phyloP scores from a whole-genome alignment of 2,888 invertebrate genomes.

The Agelastica alni region DNA sequence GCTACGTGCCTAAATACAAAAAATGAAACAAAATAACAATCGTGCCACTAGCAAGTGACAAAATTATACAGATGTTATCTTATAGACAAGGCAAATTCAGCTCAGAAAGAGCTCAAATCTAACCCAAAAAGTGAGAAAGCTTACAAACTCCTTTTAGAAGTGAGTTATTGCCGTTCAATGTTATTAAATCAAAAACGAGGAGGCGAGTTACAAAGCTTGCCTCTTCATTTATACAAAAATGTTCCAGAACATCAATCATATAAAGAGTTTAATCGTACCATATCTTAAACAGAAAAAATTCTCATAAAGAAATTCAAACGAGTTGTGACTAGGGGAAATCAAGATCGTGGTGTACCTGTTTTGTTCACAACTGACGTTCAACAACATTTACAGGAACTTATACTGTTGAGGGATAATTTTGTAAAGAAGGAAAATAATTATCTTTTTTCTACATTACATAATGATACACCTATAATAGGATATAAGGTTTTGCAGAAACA shows the following conservation, averaged over 20 bases:
- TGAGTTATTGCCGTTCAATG: conserved; percentile 35
- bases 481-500: too few relatives aligned
- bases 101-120: too few relatives aligned
- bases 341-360: conserved; percentile 34
- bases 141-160: conserved; percentile 34
- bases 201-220: conserved; percentile 38
- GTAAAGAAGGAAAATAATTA: conserved; percentile 21
- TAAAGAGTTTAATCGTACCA: conserved; percentile 35
- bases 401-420: conserved; percentile 27
- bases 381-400: conserved; percentile 24
- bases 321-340: conserved; percentile 36
- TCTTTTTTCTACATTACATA: conserved; percentile 12
- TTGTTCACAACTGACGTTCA: conserved; percentile 34
- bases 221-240: conserved; percentile 27
- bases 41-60: too few relatives aligned
- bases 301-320: conserved; percentile 30
- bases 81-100: too few relatives aligned
- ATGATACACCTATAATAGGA: conserved; percentile 15
- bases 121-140: too few relatives aligned
- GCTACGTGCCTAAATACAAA: too few relatives aligned
- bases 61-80: too few relatives aligned
- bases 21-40: too few relatives aligned
- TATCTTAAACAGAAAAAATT: conserved; percentile 30
- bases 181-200: conserved; percentile 36
- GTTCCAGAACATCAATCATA: conserved; percentile 22